A percentile compares a stretch with the other conserved stretches of the same genome.
phyloP scores from a whole-genome alignment of 2,797 vertebrate species.

The Cottoperca gobio region DNA sequence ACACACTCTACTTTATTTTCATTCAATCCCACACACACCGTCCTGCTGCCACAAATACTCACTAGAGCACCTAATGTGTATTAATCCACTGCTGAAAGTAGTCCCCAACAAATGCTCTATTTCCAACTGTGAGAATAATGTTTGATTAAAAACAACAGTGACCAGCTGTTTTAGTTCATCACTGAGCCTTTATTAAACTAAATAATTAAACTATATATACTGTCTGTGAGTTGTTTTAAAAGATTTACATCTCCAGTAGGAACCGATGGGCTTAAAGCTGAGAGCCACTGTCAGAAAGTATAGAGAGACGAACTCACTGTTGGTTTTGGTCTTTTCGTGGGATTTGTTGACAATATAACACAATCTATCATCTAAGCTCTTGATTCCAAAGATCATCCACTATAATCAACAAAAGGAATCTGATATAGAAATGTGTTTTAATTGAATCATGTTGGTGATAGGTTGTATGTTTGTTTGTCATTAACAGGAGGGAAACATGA shows the following conservation, averaged over 20 bases:
- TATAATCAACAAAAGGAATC: no score
- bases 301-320: not conserved
- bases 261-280: no score
- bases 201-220: no score
- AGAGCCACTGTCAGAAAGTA: no score
- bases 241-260: no score
- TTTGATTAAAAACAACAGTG: not conserved
- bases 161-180: not conserved
- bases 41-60: not conserved
- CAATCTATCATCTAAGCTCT: not conserved
- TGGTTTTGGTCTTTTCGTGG: no score
- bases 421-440: not conserved
- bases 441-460: not conserved
- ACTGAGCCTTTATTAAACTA: no score
- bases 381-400: not conserved
- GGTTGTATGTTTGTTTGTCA: conserved; percentile 4
- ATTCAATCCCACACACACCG: not conserved
- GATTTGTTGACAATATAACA: not conserved
- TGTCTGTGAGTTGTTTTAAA: no score
- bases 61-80: not conserved
- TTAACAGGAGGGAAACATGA: conserved; percentile 84
- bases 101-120: not conserved
- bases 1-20: not conserved
- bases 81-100: not conserved
- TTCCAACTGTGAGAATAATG: no score